A percentile compares a stretch with the other conserved stretches of the same genome.
These are phyloP conservation scores for Danionella cerebrum DNA, from an alignment of 2,113 vertebrate species.

Conservation along the genomic window DNA sequence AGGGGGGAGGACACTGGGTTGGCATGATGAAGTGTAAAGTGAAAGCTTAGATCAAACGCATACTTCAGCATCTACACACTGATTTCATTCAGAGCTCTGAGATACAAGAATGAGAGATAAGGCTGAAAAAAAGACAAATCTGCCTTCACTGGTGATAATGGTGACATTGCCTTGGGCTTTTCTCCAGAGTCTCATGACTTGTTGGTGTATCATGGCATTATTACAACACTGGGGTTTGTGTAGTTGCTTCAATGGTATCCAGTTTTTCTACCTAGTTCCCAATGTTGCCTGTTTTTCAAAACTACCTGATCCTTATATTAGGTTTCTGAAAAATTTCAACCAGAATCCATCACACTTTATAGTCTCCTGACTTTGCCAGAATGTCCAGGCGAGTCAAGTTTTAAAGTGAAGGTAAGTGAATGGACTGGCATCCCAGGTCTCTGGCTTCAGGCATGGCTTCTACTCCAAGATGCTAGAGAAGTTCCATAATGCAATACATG, in stretches of 20 bases:
- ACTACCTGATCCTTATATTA: background rate
- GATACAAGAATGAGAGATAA: slow-evolving; percentile 15
- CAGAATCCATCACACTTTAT: no score
- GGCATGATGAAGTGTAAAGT: no score
- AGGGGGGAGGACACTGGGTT: no score
- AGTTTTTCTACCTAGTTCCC: background rate
- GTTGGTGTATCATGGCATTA: background rate
- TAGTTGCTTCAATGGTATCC: no score
- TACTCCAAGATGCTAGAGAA: no score
- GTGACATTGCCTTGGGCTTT: slow-evolving; percentile 10
- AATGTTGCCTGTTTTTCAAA: background rate
- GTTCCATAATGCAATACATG: no score
- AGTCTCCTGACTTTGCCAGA: no score
- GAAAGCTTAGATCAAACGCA: slow-evolving; percentile 38
- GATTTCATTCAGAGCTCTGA: slow-evolving; percentile 27
- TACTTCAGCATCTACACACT: slow-evolving; percentile 35
- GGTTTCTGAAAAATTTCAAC: no score
- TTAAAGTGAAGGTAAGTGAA: no score
- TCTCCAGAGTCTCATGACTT: slow-evolving; percentile 18
- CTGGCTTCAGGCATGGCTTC: no score
- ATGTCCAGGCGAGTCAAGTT: no score
- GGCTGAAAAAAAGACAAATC: background rate
- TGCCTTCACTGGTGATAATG: slow-evolving; percentile 19
- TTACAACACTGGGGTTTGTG: background rate
- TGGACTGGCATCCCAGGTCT: no score